Evolutionary conservation across 2,888 invertebrate species (phyloP), one percentile per base, ranked within the genome.

Genomic region (Uloborus plumipes): DNA sequence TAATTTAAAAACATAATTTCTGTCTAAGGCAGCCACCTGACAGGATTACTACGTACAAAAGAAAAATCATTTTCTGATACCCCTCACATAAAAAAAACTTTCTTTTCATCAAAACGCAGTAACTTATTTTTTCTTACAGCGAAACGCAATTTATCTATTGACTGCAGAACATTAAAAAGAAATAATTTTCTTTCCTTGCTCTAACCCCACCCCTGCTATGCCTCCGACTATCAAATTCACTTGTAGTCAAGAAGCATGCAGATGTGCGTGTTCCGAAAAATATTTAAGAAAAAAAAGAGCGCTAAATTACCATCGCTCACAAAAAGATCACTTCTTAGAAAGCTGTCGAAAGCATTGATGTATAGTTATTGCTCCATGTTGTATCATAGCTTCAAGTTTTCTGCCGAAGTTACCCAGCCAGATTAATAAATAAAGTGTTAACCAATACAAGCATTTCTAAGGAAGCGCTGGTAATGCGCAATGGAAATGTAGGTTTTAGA

Each of bases 341-440:
- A 70, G 71, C 70, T 26, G 70, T 51, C 58, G 58, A 65, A 22
- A 65, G 22, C 16, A 22, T 62, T 70, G 64, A 78, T 76, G 22
- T 64, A 70, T 78, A 55, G 77, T 65, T 78, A 77, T 78, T 76
- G 50, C 69, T n/a, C 62, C 62, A n/a, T 49, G 53, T 70, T 62
- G 64, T 78, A 76, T 76, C 59, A 76, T 61, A 51, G 58, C 61
- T 50, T 61, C 61, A 69, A 50, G 70, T 71, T 55, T 58, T 71
- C 49, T 55, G 20, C 49, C 49, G 18, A 18, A 39, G 22, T 71
- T 65, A 22, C 49, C 49, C 47, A 20, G 51, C 20, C 70, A 49
- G 71, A 62, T 78, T 64, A 71, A 78, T 71, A 78, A 78, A 78
- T 58, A 78, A 71, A 78, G 70, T 71, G 71, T 71, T 78, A 78